phyloP scores from a whole-genome alignment of 2,888 invertebrate genomes.

The Hypsopygia costalis region DNA sequence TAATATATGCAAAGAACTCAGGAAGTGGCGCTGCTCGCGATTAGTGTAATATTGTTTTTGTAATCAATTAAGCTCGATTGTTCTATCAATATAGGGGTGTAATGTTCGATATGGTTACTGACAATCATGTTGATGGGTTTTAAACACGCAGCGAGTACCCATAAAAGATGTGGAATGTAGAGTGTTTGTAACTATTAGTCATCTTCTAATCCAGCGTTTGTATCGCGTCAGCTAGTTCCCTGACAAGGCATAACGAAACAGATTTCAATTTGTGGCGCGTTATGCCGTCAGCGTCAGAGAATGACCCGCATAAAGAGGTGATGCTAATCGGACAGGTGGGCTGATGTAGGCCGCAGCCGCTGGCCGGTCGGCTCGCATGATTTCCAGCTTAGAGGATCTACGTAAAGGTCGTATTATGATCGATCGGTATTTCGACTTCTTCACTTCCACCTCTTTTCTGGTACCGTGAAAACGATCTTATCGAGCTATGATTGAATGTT shows the following conservation, averaged over 20 bases:
- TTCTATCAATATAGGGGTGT: constrained; percentile 49
- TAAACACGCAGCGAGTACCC: constrained; percentile 42
- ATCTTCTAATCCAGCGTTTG: constrained; percentile 59
- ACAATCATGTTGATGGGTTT: constrained; percentile 65
- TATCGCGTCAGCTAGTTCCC: constrained; percentile 62
- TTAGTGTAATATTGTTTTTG: constrained; percentile 49
- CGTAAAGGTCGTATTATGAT: constrained; percentile 48
- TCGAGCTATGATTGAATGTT: background rate
- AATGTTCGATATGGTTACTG: constrained; percentile 57
- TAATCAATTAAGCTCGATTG: constrained; percentile 68
- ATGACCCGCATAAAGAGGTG: constrained; percentile 70
- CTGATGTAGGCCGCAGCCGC: constrained; percentile 45
- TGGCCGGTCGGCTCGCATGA: constrained; percentile 23
- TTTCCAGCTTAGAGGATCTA: constrained; percentile 30
- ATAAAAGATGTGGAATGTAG: constrained; percentile 34
- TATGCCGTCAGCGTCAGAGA: constrained; percentile 49
- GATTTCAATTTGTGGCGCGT: constrained; percentile 68
- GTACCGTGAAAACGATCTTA: constrained; percentile 1
- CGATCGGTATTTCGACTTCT: constrained; percentile 50
- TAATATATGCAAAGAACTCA: constrained; percentile 63
- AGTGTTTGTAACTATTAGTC: constrained; percentile 52
- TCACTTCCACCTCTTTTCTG: constrained; percentile 32
- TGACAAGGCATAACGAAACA: constrained; percentile 72
- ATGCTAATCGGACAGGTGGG: constrained; percentile 77
- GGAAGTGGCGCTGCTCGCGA: constrained; percentile 38